Evolutionary conservation across 1,140 invertebrate species (phyloP), one percentile per base, ranked within the genome.

Genomic region (Drosophila pectinifera): DNA sequence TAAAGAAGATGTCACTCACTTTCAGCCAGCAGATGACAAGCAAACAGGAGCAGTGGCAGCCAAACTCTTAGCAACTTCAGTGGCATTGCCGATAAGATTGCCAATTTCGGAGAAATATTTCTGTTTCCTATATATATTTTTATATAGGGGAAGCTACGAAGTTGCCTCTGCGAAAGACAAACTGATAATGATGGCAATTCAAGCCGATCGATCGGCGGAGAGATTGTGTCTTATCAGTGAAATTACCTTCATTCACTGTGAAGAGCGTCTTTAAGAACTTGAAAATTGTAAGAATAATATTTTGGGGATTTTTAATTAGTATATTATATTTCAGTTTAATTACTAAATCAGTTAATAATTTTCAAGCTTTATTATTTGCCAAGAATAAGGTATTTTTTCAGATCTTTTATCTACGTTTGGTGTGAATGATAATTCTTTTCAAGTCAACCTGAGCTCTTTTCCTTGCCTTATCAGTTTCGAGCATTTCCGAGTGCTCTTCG

Each of bases 1-100:
- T 49, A n/a, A n/a, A n/a, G n/a, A n/a, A n/a, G n/a, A n/a, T n/a
- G n/a, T 55, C 43, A 78, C 76, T 36, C 43, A 88, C 84, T 74
- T 43, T 89, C 76, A 34, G 84, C 80, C 43, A 46, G 13, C 48
- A 72, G 11, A 7, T 42, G 31, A 13, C 28, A 28, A 22, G 11
- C 22, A 7, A 62, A 59, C 63, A 79, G 70, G 38, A 86, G 53
- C 57, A 83, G 36, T 28, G 51, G 59, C 43, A 77, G 51, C 64
- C 55, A 56, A 20, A 65, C 53, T 14, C 31, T 38, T 4, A 46
- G 26, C 41, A 57, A 48, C 24, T 72, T 57, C 75, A 68, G 79
- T 73, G 62, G 64, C 82, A 86, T 86, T 56, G 26, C 46, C 42
- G 69, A 81, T 86, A 74, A 74, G 31, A 41, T 62, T 28, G 18